Evolutionary conservation across 2,113 vertebrate genomes (phyloP).

Genomic region (Ceratotherium simum): DNA sequence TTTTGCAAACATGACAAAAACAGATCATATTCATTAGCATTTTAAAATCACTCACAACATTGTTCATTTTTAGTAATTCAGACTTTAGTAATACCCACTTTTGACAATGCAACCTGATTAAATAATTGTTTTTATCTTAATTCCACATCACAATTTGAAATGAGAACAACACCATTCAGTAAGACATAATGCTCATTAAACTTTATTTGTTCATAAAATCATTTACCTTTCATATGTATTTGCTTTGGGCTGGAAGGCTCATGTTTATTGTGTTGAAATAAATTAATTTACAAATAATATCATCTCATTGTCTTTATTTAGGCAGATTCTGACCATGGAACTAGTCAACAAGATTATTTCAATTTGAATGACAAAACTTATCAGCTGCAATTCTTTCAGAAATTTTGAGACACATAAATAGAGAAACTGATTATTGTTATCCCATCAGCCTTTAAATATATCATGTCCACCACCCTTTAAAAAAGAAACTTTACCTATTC

Average conservation of each 20-base stretch:
- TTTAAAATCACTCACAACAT: not conserved
- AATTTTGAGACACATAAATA: not conserved
- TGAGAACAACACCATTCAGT: not conserved
- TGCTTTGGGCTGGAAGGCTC: not conserved
- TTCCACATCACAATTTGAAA: conserved; percentile 14
- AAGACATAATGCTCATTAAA: not conserved
- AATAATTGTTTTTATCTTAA: conserved; percentile 45
- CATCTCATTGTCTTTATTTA: not conserved
- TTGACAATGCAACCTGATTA: not conserved
- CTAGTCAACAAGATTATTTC: not conserved
- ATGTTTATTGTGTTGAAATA: not conserved
- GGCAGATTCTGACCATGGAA: not conserved
- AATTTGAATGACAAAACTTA: not conserved
- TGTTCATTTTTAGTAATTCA: conserved; percentile 23
- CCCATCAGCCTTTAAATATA: no score
- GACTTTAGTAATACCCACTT: not conserved
- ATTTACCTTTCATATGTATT: conserved; percentile 35
- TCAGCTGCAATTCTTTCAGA: not conserved
- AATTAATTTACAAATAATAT: not conserved
- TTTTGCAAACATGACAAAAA: not conserved
- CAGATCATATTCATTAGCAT: not conserved
- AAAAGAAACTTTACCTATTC: not conserved
- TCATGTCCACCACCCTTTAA: not conserved
- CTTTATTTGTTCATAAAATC: conserved; percentile 37
- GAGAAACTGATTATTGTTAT: not conserved